Conservation (phyloP, 1,140 invertebrate genomes). For the Philotrypesis tridentata region DNA sequence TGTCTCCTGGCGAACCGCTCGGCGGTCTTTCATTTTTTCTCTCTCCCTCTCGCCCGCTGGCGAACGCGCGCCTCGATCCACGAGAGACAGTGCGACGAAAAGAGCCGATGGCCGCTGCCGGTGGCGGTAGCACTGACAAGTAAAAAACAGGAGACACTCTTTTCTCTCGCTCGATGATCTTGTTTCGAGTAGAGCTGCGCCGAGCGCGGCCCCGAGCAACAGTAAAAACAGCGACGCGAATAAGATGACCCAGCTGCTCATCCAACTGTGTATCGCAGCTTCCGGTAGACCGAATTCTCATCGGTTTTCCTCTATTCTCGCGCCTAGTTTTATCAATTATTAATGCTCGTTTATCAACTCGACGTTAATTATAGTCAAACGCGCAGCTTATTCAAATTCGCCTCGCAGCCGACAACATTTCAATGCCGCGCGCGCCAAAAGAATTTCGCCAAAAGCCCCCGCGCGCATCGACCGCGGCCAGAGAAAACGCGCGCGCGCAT, state of each 20-base stretch:
- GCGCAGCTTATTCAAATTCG: no score
- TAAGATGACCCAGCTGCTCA: constrained; percentile 61
- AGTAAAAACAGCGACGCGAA: constrained; percentile 53
- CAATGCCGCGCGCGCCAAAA: no score
- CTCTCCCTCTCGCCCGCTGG: no score
- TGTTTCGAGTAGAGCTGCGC: constrained; percentile 33
- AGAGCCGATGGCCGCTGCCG: background rate
- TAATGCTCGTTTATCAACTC: constrained; percentile 3
- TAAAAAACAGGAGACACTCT: constrained; percentile 21
- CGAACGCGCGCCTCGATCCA: no score
- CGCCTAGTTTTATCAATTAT: constrained; percentile 14
- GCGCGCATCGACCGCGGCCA: background rate
- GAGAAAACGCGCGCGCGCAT: no score
- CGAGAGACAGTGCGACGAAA: constrained; percentile 17
- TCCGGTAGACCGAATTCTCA: constrained; percentile 39
- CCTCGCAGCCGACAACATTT: no score
- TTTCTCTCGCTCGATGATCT: constrained; percentile 52
- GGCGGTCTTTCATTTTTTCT: constrained; percentile 35
- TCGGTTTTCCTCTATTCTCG: constrained; percentile 6
- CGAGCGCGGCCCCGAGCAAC: background rate
- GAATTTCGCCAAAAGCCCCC: no score
- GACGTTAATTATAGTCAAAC: no score
- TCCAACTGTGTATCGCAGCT: constrained; percentile 51
- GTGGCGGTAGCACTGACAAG: background rate
- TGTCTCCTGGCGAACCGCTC: constrained; percentile 7